A percentile compares a stretch with the other conserved stretches of the same genome.
Evolutionary conservation across 2,113 vertebrate genomes (phyloP).

Genomic region (Peromyscus maniculatus): DNA sequence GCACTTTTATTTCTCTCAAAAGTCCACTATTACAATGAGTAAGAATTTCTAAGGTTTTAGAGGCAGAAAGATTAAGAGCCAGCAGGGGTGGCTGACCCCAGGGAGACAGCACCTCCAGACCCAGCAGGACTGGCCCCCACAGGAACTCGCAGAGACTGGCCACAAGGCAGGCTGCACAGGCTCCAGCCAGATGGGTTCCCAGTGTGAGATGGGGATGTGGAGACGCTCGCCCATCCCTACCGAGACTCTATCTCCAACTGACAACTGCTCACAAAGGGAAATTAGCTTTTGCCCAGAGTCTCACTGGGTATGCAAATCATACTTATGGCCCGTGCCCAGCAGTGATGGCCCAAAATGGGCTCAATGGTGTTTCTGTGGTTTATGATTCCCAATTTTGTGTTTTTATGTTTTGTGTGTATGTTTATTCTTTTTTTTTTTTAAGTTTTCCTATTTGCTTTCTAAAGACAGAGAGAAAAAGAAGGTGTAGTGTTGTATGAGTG

Average conservation of each 20-base stretch:
- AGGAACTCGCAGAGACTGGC: background rate
- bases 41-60: background rate
- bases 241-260: background rate
- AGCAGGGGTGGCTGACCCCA: background rate
- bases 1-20: background rate
- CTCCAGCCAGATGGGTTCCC: background rate
- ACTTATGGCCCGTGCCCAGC: background rate
- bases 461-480: background rate
- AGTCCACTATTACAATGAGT: background rate
- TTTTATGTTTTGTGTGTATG: background rate
- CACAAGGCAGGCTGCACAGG: background rate
- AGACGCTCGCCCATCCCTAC: background rate
- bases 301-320: background rate
- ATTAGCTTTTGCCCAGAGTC: no score
- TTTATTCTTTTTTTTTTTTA: background rate
- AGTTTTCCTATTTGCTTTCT: background rate
- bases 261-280: background rate
- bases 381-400: background rate
- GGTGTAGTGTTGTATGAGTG: background rate
- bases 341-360: no score
- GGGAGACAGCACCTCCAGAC: background rate
- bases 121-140: background rate
- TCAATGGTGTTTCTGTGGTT: background rate
- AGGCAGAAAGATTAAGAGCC: background rate
- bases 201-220: background rate